A percentile compares a stretch with the other conserved stretches of the same genome.
These are phyloP conservation scores for Drosophila phalerata DNA, from an alignment of 2,888 invertebrate species.

Conservation along the genomic window DNA sequence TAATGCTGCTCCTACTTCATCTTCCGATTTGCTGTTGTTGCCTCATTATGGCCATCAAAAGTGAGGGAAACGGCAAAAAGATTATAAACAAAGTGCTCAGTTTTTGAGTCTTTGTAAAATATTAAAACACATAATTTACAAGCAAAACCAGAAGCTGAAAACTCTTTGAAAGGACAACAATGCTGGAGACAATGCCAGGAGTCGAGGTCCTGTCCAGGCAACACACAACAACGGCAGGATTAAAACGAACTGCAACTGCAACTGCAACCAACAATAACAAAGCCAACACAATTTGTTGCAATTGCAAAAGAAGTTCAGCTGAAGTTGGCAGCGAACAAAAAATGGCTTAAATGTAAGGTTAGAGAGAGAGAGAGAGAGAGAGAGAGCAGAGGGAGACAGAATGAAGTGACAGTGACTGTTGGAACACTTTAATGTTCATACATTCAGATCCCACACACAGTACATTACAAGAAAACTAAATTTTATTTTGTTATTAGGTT, in stretches of 20 bases:
- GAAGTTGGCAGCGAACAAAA: slow-evolving; percentile 54
- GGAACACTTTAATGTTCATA: neutral
- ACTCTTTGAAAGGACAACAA: slow-evolving; percentile 44
- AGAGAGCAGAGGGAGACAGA: neutral
- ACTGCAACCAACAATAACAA: slow-evolving; percentile 66
- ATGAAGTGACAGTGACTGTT: neutral
- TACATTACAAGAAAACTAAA: too few relatives aligned
- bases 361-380: neutral
- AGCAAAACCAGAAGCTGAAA: slow-evolving; percentile 34
- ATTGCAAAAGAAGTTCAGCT: slow-evolving; percentile 68
- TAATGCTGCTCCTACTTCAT: neutral
- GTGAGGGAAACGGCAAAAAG: slow-evolving; percentile 48
- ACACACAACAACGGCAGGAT: slow-evolving; percentile 47
- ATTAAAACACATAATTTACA: slow-evolving; percentile 79
- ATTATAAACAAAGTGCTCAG: slow-evolving; percentile 73
- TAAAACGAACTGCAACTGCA: slow-evolving; percentile 53
- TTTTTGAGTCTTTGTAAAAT: slow-evolving; percentile 78
- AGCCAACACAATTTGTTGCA: slow-evolving; percentile 73
- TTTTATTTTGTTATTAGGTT: too few relatives aligned
- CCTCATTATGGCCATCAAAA: slow-evolving; percentile 56
- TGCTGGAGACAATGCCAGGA: slow-evolving; percentile 36
- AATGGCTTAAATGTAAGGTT: slow-evolving; percentile 4
- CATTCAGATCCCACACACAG: too few relatives aligned
- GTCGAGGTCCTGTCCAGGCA: neutral
- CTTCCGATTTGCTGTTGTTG: slow-evolving; percentile 27